phyloP scores from a whole-genome alignment of 2,113 vertebrate genomes.

The Neopipo cinnamomea region DNA sequence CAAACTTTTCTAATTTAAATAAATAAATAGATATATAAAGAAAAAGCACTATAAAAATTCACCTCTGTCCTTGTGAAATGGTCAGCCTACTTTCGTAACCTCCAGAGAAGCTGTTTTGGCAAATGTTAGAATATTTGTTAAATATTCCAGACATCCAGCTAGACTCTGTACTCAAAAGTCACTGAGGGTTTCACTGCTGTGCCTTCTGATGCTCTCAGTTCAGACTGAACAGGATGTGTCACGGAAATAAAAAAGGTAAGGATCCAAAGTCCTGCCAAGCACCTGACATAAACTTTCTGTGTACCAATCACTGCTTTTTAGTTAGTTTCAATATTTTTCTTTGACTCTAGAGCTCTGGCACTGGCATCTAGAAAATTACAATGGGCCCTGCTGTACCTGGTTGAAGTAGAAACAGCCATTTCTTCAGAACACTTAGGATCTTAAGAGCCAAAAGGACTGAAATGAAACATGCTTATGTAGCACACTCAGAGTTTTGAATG shows the following conservation, averaged over 20 bases:
- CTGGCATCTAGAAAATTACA: neutral
- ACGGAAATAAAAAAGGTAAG: neutral
- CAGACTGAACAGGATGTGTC: neutral
- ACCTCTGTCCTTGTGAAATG: neutral
- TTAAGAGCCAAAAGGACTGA: neutral
- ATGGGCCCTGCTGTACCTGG: neutral
- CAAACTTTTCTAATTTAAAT: neutral
- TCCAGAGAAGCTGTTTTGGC: neutral
- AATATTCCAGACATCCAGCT: neutral
- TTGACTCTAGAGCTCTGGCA: neutral
- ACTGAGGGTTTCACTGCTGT: neutral
- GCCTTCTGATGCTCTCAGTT: neutral
- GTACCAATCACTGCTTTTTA: neutral
- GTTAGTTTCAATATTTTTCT: neutral
- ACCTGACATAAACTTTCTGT: neutral
- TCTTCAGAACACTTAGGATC: neutral
- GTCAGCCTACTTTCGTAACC: neutral
- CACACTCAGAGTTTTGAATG: neutral
- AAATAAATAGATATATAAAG: neutral
- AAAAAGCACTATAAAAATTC: neutral
- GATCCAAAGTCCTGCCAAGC: neutral
- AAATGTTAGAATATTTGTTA: neutral
- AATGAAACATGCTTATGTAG: neutral
- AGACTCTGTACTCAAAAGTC: neutral
- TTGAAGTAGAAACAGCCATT: neutral